Evolutionary conservation across 2,797 vertebrate species (phyloP), one percentile per base, ranked within the genome.

Genomic region (Anisognathus igniventris): DNA sequence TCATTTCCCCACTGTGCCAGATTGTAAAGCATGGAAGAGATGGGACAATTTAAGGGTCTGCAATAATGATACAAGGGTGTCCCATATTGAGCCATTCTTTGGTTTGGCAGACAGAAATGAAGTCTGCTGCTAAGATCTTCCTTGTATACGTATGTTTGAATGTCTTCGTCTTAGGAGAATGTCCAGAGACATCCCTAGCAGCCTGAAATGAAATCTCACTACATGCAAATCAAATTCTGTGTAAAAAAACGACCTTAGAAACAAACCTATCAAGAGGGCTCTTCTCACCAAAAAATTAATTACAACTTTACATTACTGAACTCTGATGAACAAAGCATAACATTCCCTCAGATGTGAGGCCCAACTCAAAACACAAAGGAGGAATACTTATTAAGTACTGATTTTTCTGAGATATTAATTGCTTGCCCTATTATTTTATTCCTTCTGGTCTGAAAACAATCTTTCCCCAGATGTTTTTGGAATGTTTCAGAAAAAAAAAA

Each of bases 401-500:
- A 33, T 10, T 65, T 72, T 89, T 96, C 21, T 42, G 84, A 96
- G 76, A 92, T 93, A 92, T 71, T 91, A 12, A 92, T 72, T 75
- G 42, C 47, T 72, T 86, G 64, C 51, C 65, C 75, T 65, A 84
- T 78, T 92, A 75, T 78, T 65, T 68, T 14, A 53, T 45, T 54
- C 65, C 56, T 87, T 96, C 82, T 92, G 57, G 20, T 85, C 56
- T 77, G 51, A 92, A 95, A 91, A 39, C 23, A 66, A 66, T 37
- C 27, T 93, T 86, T 58, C 64, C 27, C 60, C 83, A 91, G 64
- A 50, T 88, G 65, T 81, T 95, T 95, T 88, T 95, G 92, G 96
- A 97, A 97, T 94, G 89, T 93, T 96, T 96, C 79, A 94, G 50
- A 2, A 48, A 62, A 44, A 71, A 17, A 39, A 39, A 71, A 48